Percentiles rank a stretch among this genome's conserved stretches.
Evolutionary conservation across 2,797 vertebrate genomes (phyloP).

Genomic region (Premnoplex brunnescens): DNA sequence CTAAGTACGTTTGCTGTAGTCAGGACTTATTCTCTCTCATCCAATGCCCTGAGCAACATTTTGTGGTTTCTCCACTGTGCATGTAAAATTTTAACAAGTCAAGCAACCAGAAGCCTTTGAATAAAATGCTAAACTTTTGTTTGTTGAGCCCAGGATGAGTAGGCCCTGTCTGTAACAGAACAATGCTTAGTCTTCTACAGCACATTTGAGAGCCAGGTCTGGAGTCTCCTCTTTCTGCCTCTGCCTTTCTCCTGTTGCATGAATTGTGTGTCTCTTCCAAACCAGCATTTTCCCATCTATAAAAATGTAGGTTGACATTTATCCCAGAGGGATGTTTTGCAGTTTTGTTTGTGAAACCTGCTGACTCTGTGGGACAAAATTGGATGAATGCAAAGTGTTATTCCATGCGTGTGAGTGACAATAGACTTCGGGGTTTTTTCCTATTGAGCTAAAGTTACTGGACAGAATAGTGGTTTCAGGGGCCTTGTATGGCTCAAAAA

Average conservation of each 20-base stretch:
- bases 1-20: background rate
- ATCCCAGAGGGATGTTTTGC: background rate
- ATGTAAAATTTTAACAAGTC: background rate
- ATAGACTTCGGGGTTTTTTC: rapidly evolving
- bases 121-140: background rate
- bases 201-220: background rate
- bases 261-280: background rate
- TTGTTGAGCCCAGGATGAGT: background rate
- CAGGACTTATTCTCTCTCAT: background rate
- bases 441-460: background rate
- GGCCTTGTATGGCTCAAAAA: background rate
- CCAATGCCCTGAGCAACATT: background rate
- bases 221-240: background rate
- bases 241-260: background rate
- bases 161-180: background rate
- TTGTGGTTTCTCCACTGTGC: background rate
- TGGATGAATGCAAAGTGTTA: background rate
- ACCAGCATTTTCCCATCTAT: background rate
- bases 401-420: background rate
- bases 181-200: background rate
- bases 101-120: conserved; percentile 35
- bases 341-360: background rate
- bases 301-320: background rate
- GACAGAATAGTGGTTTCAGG: background rate
- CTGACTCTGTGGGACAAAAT: background rate